Percentiles rank a stretch among this genome's conserved stretches.
phyloP scores from a whole-genome alignment of 2,797 vertebrate species.

The Basileuterus tristriatus region DNA sequence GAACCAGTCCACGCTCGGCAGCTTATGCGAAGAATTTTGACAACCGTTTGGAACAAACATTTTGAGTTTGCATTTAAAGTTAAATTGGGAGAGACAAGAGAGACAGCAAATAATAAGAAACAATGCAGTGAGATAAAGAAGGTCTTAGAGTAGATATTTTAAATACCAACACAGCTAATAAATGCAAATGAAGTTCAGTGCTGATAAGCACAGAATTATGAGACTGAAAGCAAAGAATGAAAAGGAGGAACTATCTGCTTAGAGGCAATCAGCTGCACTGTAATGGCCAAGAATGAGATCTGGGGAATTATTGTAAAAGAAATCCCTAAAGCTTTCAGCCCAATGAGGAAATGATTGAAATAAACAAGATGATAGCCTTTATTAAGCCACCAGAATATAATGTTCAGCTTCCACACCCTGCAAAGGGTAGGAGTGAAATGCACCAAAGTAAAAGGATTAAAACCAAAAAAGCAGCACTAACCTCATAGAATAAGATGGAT shows the following conservation, averaged over 20 bases:
- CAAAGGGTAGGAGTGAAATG: constrained; percentile 26
- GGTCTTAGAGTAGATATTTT: constrained; percentile 71
- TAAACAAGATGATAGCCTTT: constrained; percentile 54
- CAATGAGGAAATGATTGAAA: constrained; percentile 63
- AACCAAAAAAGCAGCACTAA: background rate
- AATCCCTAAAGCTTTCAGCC: constrained; percentile 75
- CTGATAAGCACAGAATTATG: constrained; percentile 79
- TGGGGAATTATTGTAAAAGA: constrained; percentile 74
- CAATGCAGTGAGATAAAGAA: constrained; percentile 71
- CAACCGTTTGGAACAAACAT: constrained; percentile 65
- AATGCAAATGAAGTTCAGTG: constrained; percentile 78
- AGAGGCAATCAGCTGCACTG: constrained; percentile 73
- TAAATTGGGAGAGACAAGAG: constrained; percentile 70
- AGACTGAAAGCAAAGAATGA: constrained; percentile 75
- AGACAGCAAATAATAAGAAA: constrained; percentile 75
- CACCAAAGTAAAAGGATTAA: constrained; percentile 49
- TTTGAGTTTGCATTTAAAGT: constrained; percentile 70
- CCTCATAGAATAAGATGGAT: background rate
- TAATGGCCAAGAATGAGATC: constrained; percentile 75
- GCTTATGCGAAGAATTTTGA: constrained; percentile 56
- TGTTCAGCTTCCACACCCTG: background rate
- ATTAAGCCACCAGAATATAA: constrained; percentile 51
- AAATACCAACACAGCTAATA: constrained; percentile 78
- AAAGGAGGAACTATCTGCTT: constrained; percentile 73
- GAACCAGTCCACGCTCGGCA: background rate